Base-by-base conservation (phyloP, 2,888 invertebrate species). In the Automeris io region DNA sequence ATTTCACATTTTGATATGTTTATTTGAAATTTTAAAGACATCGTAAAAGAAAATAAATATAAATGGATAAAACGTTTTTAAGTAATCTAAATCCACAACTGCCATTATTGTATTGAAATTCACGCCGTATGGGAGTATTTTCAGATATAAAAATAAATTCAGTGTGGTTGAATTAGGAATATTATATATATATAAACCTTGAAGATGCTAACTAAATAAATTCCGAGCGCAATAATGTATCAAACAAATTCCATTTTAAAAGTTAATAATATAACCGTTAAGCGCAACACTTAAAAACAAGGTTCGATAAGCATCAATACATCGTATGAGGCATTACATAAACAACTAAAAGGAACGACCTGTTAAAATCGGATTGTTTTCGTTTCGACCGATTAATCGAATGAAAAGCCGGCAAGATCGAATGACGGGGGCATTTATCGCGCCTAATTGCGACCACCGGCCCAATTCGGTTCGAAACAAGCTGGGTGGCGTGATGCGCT, bases 381-480 rank as follows among this genome's bases (percentile, higher is more conserved):
- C 71, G 63, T 65, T 73, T 68, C 67, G 51, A 67, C 61, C 74
- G 75, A 78, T 79, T 78, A 79, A 76, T 76, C 73, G 71, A 70
- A 72, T 70, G 71, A 72, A 68, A 71, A 67, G 60, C 57, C 66
- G 57, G 59, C 64, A 71, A 13, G 73, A 71, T 77, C 75, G 70
- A 62, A 66, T 75, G 73, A 74, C 75, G 65, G 69, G 63, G 56
- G 76, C 75, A 76, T 81, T 83, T 81, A 83, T 80, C 73, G 71
- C 54, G 65, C 73, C 80, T 82, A 81, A 83, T 82, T 83, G 77
- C 77, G 75, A 74, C 76, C 76, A 76, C 78, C 74, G 65, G 59
- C 68, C 72, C 71, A 71, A 69, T 70, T 64, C 66, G 60, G 59
- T 53, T 63, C 47, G 52, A 52, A 61, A 59, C 80, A 57, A 62